Evolutionary conservation across 2,113 vertebrate genomes (phyloP).

Genomic region (Silurus meridionalis): DNA sequence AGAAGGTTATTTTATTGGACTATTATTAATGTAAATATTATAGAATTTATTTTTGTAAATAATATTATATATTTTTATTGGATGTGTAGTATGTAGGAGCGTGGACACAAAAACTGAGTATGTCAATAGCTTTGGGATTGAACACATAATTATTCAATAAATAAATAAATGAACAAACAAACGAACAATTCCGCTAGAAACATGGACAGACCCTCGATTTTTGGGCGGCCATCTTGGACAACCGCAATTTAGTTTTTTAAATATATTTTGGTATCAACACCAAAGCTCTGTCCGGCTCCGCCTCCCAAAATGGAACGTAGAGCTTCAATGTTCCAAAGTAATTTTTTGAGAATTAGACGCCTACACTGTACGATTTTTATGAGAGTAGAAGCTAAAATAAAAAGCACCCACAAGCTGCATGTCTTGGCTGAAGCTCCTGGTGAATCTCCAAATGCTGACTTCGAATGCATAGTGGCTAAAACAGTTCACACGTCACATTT

Average conservation of each 20-base stretch:
- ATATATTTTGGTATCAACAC: not conserved
- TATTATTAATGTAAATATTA: not conserved
- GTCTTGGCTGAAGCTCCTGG: not conserved
- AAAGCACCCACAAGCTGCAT: not conserved
- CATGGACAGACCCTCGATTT: not conserved
- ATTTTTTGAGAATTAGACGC: not conserved
- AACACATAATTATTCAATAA: not conserved
- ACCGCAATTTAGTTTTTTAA: not conserved
- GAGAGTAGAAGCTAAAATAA: not conserved
- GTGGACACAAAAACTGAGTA: not conserved
- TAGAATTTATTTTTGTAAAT: not conserved
- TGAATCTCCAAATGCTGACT: not conserved
- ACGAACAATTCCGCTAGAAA: not conserved
- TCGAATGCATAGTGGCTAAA: conserved; percentile 17
- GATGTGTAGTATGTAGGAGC: not conserved
- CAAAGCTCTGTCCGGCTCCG: not conserved
- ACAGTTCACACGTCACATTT: not conserved
- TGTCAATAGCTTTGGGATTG: not conserved
- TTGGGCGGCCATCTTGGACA: not conserved
- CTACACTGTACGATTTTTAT: too few relatives aligned
- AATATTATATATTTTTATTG: not conserved
- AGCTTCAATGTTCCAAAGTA: not conserved
- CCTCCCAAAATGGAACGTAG: not conserved
- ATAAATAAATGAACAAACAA: not conserved
- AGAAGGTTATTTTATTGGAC: not conserved